Percentiles rank a stretch among this genome's conserved stretches.
Evolutionary conservation across 1,140 invertebrate species (phyloP).

Genomic region (Bilobella aurantiaca): DNA sequence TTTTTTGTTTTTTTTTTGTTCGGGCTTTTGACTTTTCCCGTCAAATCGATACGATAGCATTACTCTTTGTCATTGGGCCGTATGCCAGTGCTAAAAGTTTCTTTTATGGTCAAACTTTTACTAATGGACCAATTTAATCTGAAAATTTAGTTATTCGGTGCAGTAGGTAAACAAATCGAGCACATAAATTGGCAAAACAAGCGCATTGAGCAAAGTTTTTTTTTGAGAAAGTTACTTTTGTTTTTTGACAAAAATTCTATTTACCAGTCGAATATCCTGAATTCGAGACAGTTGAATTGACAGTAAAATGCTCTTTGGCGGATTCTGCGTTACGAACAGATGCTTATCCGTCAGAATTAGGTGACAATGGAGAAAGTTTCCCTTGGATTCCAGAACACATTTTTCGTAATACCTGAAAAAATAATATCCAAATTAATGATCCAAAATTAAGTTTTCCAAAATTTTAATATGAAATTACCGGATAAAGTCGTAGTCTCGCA

Average conservation of each 20-base stretch:
- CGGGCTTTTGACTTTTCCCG: no score
- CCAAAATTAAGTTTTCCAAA: not conserved
- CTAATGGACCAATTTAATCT: no score
- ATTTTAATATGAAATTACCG: not conserved
- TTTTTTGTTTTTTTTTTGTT: no score
- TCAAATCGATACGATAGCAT: no score
- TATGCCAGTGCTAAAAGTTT: no score
- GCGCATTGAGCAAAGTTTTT: no score
- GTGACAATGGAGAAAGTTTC: not conserved
- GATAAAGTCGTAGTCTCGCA: not conserved
- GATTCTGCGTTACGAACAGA: not conserved
- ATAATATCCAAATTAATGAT: not conserved
- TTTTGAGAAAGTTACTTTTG: no score
- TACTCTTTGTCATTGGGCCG: no score
- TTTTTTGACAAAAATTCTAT: not conserved
- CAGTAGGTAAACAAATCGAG: not conserved
- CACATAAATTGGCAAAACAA: no score
- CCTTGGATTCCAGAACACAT: not conserved
- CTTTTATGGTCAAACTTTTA: no score
- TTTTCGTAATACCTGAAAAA: constrained; percentile 10
- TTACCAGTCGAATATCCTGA: not conserved
- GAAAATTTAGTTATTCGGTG: not conserved
- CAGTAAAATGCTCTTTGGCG: not conserved
- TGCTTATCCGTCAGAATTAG: not conserved
- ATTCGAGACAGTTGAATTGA: not conserved